Base-by-base conservation (phyloP, 2,888 invertebrate species). In the Heteromyza rotundicornis region DNA sequence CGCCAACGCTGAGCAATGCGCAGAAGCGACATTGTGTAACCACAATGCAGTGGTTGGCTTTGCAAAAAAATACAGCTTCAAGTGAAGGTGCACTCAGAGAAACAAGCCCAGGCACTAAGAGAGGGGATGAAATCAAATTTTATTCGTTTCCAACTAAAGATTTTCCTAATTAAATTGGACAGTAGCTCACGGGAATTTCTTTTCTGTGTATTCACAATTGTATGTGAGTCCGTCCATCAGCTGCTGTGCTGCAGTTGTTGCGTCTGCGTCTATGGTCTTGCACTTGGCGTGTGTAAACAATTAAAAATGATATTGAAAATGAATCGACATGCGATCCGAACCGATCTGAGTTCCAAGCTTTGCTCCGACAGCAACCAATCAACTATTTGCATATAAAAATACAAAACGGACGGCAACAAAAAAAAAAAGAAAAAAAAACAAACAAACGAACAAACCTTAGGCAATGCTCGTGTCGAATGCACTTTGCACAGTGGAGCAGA, bases 271-370 rank as follows among this genome's bases (percentile, higher is more conserved):
- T 32, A 35, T 20, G 32, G 32, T 32, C 52, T 64, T 72, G 73
- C 65, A 70, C 71, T 70, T 70, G 70, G 69, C 68, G 61, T 71
- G 66, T 64, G 70, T 65, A 70, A 70, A 67, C 72, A 74, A 74
- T 74, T 74, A 73, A 73, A 68, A 68, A 69, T 74, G 70, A 66
- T 72, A 73, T 74, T 74, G 71, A 72, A 74, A 68, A 68, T 64
- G 68, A 65, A 71, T 66, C 57, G 47, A 56, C 61, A 61, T 32
- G 50, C 47, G 54, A 58, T 44, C 47, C 20, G 27, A 54, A 32
- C 24, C 8, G 36, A 20, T 23, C 50, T 12, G 7, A 23, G 14
- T 8, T 23, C 52, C 2, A 52, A n/a, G n/a, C 52, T n/a, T 44
- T 44, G 20, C 50, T 7, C 17, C 8, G 20, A 22, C 52, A 52